These are phyloP conservation scores for Philotrypesis tridentata DNA, from an alignment of 1,140 invertebrate genomes.

Conservation along the genomic window DNA sequence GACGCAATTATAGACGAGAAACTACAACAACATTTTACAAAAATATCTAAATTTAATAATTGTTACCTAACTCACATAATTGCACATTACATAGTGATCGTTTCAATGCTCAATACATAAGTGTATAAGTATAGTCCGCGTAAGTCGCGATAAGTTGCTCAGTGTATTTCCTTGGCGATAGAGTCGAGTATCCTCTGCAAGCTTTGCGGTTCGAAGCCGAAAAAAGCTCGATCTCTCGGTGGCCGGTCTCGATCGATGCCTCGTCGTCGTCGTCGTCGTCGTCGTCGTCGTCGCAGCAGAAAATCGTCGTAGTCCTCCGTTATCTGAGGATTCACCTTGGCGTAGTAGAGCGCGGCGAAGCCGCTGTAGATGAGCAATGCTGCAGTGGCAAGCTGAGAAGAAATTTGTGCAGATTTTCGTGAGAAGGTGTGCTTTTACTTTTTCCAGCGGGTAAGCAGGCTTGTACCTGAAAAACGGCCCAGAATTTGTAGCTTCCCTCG, in stretches of 20 bases:
- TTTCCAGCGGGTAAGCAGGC: too few relatives aligned
- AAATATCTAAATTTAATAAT: too few relatives aligned
- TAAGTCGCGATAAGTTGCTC: too few relatives aligned
- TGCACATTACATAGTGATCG: too few relatives aligned
- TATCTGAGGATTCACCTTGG: conserved; percentile 86
- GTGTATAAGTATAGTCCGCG: too few relatives aligned
- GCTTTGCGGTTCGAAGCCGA: conserved; percentile 59
- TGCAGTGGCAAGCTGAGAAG: conserved; percentile 81
- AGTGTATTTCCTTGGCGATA: conserved; percentile 53
- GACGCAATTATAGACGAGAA: too few relatives aligned
- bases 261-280: conserved; percentile 56
- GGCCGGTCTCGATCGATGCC: conserved; percentile 26
- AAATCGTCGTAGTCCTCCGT: conserved; percentile 81
- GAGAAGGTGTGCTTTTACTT: too few relatives aligned
- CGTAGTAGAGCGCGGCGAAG: conserved; percentile 88
- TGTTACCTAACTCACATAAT: too few relatives aligned
- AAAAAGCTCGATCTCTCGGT: conserved; percentile 52
- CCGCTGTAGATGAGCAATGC: conserved; percentile 86
- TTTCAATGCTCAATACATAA: too few relatives aligned
- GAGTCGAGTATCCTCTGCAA: conserved; percentile 72
- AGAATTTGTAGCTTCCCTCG: conserved; percentile 90
- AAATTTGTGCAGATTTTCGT: background rate
- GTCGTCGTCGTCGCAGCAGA: conserved; percentile 58
- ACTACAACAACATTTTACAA: too few relatives aligned
- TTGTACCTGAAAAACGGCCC: conserved; percentile 84